A percentile compares a stretch with the other conserved stretches of the same genome.
These are phyloP conservation scores for Crossaster papposus DNA, from an alignment of 53 echinoderm and acorn worm species.

Conservation along the genomic window DNA sequence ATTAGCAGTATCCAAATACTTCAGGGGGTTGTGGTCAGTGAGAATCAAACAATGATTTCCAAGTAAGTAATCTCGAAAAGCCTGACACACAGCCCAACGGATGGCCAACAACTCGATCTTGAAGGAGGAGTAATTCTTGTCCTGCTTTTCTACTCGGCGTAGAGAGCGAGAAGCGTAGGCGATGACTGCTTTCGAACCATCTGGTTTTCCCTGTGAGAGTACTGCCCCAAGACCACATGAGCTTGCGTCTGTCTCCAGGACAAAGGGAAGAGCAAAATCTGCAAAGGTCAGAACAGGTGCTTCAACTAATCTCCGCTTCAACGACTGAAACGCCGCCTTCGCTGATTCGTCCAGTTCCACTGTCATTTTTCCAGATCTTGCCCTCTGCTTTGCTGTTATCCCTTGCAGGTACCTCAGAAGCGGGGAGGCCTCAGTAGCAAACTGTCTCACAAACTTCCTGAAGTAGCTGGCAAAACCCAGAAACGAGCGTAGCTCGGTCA, in stretches of 20 bases:
- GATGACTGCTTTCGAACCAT: slow-evolving; percentile 5
- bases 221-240: slow-evolving; percentile 43
- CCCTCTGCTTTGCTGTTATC: background rate
- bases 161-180: slow-evolving; percentile 48
- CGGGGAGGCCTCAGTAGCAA: slow-evolving; percentile 51
- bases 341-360: background rate
- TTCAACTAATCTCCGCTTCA: slow-evolving; percentile 25
- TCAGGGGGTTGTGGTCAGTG: too few relatives aligned
- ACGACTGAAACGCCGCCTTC: slow-evolving; percentile 24
- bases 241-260: slow-evolving; percentile 61
- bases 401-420: slow-evolving; percentile 2
- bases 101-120: slow-evolving; percentile 62
- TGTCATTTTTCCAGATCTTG: background rate
- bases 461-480: slow-evolving; percentile 66
- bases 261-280: slow-evolving; percentile 48
- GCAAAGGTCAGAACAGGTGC: slow-evolving; percentile 57
- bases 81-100: slow-evolving; percentile 55
- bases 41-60: slow-evolving; percentile 15
- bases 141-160: slow-evolving; percentile 26
- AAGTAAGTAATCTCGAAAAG: too few relatives aligned
- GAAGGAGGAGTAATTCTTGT: slow-evolving; percentile 46
- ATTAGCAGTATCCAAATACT: too few relatives aligned
- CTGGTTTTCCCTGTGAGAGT: slow-evolving; percentile 38
- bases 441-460: slow-evolving; percentile 57
- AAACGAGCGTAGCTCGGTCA: slow-evolving; percentile 59